Evolutionary conservation across 2,888 invertebrate species (phyloP), one percentile per base, ranked within the genome.

Genomic region (Lepidochrysops patricia): DNA sequence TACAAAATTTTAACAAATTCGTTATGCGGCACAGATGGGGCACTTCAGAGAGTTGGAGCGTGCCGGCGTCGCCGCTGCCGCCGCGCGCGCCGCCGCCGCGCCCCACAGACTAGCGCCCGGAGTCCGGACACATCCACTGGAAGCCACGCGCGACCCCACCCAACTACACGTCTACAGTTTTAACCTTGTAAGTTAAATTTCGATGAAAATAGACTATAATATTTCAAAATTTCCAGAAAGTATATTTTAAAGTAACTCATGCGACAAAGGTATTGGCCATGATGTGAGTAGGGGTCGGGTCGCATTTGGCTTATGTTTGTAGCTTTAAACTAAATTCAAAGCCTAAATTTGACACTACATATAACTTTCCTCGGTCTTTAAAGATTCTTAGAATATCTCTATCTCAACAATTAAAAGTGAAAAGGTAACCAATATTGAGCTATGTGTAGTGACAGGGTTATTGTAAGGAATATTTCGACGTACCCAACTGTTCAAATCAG

Each of bases 51-150:
- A 89, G 88, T 66, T 88, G 89, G 88, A 89, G 89, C 70, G 82
- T 88, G 70, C 90, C 90, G 60, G 87, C 82, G 62, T 89, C 89
- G 12, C 90, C 90, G 49, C 81, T 89, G 60, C 90, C 90, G 32
- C 88, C 89, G 57, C 85, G 89, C 67, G 87, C 88, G 58, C 87
- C 87, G 34, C 85, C 84, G 32, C 82, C 83, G 76, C 82, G 84
- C 37, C 84, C 86, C 68, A 67, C 83, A 58, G 84, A 84, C 79
- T 85, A 85, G 80, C 79, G 69, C 60, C 58, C 56, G 60, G 60
- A 54, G 61, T 7, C 25, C 27, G 25, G 60, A 34, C 61, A 35
- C 64, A 7, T 59, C 0, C 59, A 4, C 56, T 9, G 34, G 62
- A 27, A 58, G n/a, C n/a, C n/a, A 6, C 64, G 58, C 64, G 62